A percentile compares a stretch with the other conserved stretches of the same genome.
Evolutionary conservation across 2,113 vertebrate species (phyloP).

Genomic region (Brachyhypopomus gauderio): DNA sequence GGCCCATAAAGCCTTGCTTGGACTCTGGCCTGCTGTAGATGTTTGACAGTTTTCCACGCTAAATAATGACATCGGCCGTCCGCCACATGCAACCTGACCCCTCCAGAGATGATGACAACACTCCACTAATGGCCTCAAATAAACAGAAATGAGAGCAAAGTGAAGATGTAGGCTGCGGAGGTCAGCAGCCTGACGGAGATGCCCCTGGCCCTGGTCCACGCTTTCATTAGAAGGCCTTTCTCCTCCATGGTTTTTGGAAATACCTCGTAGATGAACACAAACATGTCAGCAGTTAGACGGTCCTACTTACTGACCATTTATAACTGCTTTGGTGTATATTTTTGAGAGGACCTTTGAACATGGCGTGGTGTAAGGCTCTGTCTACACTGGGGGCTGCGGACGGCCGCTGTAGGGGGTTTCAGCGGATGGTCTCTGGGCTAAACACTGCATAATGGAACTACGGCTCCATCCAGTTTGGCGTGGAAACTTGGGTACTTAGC

Average conservation of each 20-base stretch:
- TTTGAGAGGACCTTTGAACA: neutral
- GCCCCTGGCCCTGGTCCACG: slow-evolving; percentile 9
- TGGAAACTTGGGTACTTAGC: neutral
- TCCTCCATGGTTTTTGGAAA: neutral
- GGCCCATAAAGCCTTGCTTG: slow-evolving; percentile 16
- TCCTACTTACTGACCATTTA: no score
- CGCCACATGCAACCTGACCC: slow-evolving; percentile 18
- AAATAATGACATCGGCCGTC: slow-evolving; percentile 24
- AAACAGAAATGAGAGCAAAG: slow-evolving; percentile 36
- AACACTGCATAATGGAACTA: neutral
- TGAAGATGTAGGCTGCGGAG: slow-evolving; percentile 3
- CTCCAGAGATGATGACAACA: slow-evolving; percentile 8
- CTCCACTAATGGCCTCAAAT: slow-evolving; percentile 28
- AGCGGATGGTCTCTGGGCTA: neutral
- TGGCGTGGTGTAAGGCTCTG: no score
- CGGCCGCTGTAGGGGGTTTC: neutral
- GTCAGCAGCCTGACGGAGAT: slow-evolving; percentile 7
- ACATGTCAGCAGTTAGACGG: neutral
- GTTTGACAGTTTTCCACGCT: slow-evolving; percentile 32
- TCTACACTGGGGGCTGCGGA: no score
- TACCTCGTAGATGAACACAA: slow-evolving; percentile 9
- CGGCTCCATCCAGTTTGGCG: neutral
- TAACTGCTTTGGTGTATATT: no score
- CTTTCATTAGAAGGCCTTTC: neutral
- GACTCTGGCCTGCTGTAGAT: slow-evolving; percentile 21